A percentile compares a stretch with the other conserved stretches of the same genome.
phyloP scores from a whole-genome alignment of 2,888 invertebrate species.

The Oligia fasciuncula region DNA sequence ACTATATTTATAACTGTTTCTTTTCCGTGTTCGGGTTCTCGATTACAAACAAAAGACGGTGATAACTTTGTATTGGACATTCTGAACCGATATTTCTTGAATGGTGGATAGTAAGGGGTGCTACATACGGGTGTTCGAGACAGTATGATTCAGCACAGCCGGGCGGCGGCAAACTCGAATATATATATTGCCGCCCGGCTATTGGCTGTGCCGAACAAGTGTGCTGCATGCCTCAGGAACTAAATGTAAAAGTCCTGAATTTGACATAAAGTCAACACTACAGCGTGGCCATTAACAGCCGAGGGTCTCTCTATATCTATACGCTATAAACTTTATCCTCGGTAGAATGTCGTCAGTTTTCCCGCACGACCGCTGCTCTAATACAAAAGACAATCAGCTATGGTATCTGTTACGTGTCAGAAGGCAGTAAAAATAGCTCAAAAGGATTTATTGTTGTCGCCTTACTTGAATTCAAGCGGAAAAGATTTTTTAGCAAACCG shows the following conservation, averaged over 20 bases:
- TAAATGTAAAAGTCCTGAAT: conserved; percentile 5
- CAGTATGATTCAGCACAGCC: not conserved
- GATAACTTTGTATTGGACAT: conserved; percentile 10
- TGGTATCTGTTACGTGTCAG: conserved; percentile 43
- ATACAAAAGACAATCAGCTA: conserved; percentile 39
- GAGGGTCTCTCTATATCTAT: not conserved
- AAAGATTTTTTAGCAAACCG: conserved; percentile 31
- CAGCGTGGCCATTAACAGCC: not conserved
- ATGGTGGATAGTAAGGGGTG: not conserved
- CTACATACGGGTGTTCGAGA: not conserved
- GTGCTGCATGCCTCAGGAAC: not conserved
- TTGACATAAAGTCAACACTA: conserved; percentile 16
- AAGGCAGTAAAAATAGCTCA: conserved; percentile 30
- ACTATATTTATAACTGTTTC: conserved; percentile 23
- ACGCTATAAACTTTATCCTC: conserved; percentile 28
- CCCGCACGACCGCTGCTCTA: conserved; percentile 19
- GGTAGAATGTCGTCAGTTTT: conserved; percentile 25
- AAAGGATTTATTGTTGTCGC: conserved; percentile 40
- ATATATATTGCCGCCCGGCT: not conserved
- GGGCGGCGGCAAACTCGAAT: not conserved
- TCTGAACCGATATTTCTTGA: not conserved
- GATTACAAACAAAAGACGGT: conserved; percentile 14
- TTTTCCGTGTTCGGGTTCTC: not conserved
- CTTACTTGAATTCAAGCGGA: conserved; percentile 23
- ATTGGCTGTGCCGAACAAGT: too few relatives aligned